Base-by-base conservation (phyloP, 1,140 invertebrate species). In the Brachionus angularis region DNA sequence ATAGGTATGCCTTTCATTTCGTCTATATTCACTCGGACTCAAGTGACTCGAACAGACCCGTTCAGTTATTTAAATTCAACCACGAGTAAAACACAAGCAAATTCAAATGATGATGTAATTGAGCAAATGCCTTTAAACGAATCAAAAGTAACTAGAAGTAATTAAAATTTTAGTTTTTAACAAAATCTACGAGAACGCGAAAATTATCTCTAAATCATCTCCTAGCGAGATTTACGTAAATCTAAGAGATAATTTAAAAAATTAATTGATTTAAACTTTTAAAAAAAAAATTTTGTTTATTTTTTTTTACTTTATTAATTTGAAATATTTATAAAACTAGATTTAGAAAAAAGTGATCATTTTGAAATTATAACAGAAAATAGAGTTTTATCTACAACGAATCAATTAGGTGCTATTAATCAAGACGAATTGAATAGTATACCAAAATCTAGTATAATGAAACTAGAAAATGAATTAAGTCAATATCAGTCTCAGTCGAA, bases 1-100 rank as follows among this genome's bases (percentile, higher is more conserved):
- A 46, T 67, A 18, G 62, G 62, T 31, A 67, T 67, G 42, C 62
- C 62, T 4, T 50, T 67, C 33, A 50, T 67, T n/a, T 67, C 62
- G 16, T 47, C 42, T 14, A 47, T 67, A 21, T 67, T 67, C 39
- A 31, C 42, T 36, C 62, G 62, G 0, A 18, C 42, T 10, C 25
- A 21, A 29, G 39, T 50, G 2, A 3, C 39, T 3, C 36, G 18
- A 58, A 18, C 33, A 36, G 53, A 58, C 16, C 53, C 53, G 3
- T 36, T 58, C 18, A 18, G 23, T 21, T 58, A 39, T 58, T 58
- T 58, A 39, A n/a, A n/a, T 23, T 18, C 21, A 1, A 27, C 29
- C 62, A 33, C 2, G 8, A 64, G 0, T n/a, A n/a, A n/a, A n/a
- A n/a, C n/a, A n/a, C 23, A 18, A 39, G 31, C 5, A 31, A 64